Conservation (phyloP, 37 sponge, comb jelly and placozoan species). For the Geodia barretti region DNA sequence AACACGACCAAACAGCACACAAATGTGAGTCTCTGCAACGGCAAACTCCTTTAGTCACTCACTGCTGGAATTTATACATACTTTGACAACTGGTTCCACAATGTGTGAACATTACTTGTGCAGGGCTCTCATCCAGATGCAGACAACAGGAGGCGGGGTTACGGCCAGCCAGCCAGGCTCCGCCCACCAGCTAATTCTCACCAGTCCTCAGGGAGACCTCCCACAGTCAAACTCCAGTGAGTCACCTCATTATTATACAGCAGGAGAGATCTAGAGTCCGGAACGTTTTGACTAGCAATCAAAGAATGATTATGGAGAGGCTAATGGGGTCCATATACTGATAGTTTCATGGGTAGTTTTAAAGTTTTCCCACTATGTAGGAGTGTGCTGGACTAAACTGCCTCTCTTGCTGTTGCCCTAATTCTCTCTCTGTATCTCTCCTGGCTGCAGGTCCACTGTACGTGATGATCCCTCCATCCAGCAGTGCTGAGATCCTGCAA, state of each 20-base stretch:
- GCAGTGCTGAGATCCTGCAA: conserved; percentile 62
- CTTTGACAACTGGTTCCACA: no score
- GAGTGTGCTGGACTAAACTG: no score
- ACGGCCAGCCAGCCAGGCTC: neutral
- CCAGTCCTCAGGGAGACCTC: neutral
- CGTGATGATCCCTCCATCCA: conserved; percentile 75
- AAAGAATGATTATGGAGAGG: no score
- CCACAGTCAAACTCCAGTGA: conserved; percentile 2
- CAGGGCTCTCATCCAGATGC: conserved; percentile 1
- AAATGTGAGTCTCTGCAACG: no score
- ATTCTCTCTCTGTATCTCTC: neutral
- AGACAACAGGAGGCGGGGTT: neutral
- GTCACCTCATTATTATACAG: neutral
- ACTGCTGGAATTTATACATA: no score
- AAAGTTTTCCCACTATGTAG: neutral
- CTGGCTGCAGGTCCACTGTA: conserved; percentile 59
- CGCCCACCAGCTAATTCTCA: neutral
- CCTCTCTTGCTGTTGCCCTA: neutral
- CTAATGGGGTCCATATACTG: no score
- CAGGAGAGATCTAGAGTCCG: neutral
- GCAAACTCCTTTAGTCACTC: no score
- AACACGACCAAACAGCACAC: no score
- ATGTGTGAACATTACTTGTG: no score
- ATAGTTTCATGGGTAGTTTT: no score
- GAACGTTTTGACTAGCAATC: no score